These are phyloP conservation scores for Nemopilema nomurai DNA, from an alignment of 30 jellyfish, hydroid and myxozoan species.

Conservation along the genomic window DNA sequence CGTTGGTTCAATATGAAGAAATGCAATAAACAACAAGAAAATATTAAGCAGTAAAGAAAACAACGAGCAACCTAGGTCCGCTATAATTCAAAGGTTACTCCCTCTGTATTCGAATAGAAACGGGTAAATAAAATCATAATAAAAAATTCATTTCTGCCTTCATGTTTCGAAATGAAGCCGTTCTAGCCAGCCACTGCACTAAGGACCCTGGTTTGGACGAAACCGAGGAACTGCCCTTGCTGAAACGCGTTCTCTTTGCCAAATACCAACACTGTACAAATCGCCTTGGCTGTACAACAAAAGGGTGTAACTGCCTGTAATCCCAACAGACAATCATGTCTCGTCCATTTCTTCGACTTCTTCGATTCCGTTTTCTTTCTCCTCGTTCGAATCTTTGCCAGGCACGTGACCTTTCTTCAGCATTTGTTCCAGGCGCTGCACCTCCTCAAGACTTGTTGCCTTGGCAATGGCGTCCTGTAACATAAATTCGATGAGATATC, in stretches of 20 bases:
- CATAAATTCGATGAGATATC: too few relatives aligned
- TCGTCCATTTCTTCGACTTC: constrained; percentile 79
- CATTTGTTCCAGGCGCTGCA: constrained; percentile 83
- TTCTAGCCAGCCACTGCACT: neutral
- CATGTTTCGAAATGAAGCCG: neutral
- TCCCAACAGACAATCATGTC: neutral
- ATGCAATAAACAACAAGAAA: neutral
- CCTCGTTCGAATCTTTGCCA: constrained; percentile 56
- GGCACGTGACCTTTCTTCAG: constrained; percentile 91
- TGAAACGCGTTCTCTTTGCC: neutral
- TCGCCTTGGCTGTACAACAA: neutral
- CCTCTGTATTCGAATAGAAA: neutral
- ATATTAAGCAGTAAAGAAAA: too few relatives aligned
- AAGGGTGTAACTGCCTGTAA: neutral
- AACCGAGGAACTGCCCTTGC: neutral
- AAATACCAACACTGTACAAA: neutral
- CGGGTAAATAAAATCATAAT: neutral
- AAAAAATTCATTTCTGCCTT: neutral
- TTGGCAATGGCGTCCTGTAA: constrained; percentile 92
- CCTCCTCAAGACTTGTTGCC: constrained; percentile 92
- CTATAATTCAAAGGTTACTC: neutral
- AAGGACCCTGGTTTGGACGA: neutral
- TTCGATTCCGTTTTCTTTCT: constrained; percentile 56
- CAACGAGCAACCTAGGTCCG: neutral
- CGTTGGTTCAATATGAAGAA: too few relatives aligned